A percentile compares a stretch with the other conserved stretches of the same genome.
Conservation (phyloP, 2,113 vertebrate genomes). For the Colossoma macropomum region DNA sequence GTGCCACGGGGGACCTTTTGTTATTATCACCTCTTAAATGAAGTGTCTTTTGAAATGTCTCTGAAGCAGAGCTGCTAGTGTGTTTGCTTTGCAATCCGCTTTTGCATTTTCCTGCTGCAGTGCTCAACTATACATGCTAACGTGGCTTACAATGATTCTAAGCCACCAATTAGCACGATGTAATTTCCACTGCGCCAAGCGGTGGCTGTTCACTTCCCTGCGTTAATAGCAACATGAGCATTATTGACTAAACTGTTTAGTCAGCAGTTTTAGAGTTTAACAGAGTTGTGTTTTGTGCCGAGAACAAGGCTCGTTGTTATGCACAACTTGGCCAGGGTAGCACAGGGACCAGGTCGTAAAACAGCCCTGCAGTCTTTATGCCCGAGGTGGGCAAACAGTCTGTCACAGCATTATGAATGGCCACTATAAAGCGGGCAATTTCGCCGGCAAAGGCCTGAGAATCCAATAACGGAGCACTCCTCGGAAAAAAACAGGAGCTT, state of each 20-base stretch:
- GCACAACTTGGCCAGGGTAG: not conserved
- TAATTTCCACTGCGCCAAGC: not conserved
- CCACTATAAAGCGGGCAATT: slow-evolving; percentile 60
- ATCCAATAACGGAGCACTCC: slow-evolving; percentile 57
- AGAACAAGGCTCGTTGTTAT: not conserved
- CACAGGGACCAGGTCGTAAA: slow-evolving; percentile 40
- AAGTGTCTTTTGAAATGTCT: not conserved
- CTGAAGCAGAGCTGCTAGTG: not conserved
- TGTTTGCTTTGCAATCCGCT: not conserved
- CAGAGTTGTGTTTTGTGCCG: not conserved
- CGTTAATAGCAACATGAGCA: not conserved
- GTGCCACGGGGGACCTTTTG: not conserved
- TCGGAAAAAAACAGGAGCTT: slow-evolving; percentile 46
- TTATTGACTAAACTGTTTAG: not conserved
- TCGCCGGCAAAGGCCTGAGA: slow-evolving; percentile 63
- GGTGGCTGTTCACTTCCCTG: not conserved
- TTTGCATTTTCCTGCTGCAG: not conserved
- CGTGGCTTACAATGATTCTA: no score
- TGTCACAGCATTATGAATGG: slow-evolving; percentile 62
- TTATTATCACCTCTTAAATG: slow-evolving; percentile 15
- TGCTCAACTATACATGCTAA: no score
- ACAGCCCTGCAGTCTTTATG: slow-evolving; percentile 59
- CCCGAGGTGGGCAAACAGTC: slow-evolving; percentile 32
- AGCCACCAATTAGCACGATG: no score
- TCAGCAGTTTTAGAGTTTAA: not conserved